A percentile compares a stretch with the other conserved stretches of the same genome.
These are phyloP conservation scores for Calephelis nemesis DNA, from an alignment of 1,140 invertebrate species.

Conservation along the genomic window DNA sequence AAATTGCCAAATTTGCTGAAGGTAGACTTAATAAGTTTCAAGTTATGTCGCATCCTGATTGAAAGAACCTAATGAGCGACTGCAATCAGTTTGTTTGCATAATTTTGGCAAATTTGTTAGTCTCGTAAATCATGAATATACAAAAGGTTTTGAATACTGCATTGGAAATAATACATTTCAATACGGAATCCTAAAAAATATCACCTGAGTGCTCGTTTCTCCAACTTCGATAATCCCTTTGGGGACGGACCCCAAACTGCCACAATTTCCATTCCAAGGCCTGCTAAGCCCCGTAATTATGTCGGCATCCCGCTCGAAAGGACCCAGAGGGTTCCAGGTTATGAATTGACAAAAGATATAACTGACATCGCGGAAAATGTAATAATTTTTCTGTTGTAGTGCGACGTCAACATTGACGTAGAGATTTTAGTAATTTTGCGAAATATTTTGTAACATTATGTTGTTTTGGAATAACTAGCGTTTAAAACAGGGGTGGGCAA, in stretches of 20 bases:
- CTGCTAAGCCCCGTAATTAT: slow-evolving; percentile 41
- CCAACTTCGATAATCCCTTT: slow-evolving; percentile 34
- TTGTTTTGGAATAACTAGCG: too few species aligned
- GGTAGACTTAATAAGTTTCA: too few species aligned
- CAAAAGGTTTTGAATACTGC: too few species aligned
- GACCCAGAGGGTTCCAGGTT: slow-evolving; percentile 37
- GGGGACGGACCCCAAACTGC: slow-evolving; percentile 33
- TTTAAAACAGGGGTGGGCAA: too few species aligned
- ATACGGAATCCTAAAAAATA: slow-evolving; percentile 1
- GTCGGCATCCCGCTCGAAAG: slow-evolving; percentile 32
- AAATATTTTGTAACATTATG: slow-evolving; percentile 9
- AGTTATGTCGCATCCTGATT: too few species aligned
- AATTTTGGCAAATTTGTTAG: too few species aligned
- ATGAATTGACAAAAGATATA: slow-evolving; percentile 58
- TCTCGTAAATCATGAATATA: too few species aligned
- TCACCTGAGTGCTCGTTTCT: slow-evolving; percentile 28
- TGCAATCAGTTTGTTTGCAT: too few species aligned
- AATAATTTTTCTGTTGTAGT: slow-evolving; percentile 20
- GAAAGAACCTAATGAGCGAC: too few species aligned
- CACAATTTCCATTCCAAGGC: slow-evolving; percentile 33
- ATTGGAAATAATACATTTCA: too few species aligned
- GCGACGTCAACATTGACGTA: slow-evolving; percentile 39
- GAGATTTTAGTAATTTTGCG: slow-evolving; percentile 11
- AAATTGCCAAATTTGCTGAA: too few species aligned
- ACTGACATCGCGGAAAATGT: slow-evolving; percentile 35